Evolutionary conservation across 2,113 vertebrate species (phyloP), one percentile per base, ranked within the genome.

Genomic region (Aegotheles bennettii): DNA sequence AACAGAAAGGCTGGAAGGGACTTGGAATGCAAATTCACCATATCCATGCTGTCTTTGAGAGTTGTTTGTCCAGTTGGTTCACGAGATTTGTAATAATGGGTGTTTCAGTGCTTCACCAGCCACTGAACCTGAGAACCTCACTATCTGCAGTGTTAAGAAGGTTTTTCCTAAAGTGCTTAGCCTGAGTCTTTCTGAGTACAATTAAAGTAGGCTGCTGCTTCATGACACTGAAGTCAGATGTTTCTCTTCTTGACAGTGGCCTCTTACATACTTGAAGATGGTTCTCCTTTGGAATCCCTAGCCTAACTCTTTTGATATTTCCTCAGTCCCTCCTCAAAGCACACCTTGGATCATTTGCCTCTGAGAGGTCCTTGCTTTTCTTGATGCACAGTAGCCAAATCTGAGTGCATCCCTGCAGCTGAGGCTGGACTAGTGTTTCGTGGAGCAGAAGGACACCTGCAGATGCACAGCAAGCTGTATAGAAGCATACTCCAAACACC

Each of bases 51-150:
- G 60, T 57, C 38, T n/a, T 74, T 78, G 42, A 71, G 78, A 78
- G 8, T 8, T 1, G 7, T 70, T 90, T 88, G 21, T 63, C 8
- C 47, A 78, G 4, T 0, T 28, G 9, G 12, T 48, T 70, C 3
- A 0, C 26, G n/a, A 54, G 21, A 75, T 45, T 61, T 75, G 24
- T 23, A 13, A 2, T 18, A 60, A 29, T 0, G 1, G 5, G n/a
- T 59, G 43, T 57, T 45, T 64, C 64, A 47, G 10, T 56, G 42
- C 38, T 69, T 67, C 65, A 47, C 42, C 51, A 89, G 33, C 12
- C 57, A 54, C 35, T 33, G 36, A 75, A 83, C 31, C 16, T 88
- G 47, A 75, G 50, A 0, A 0, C 31, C 65, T 42, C 56, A 61
- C n/a, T 54, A 4, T 26, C 42, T 43, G n/a, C 57, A 45, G 43